These are phyloP conservation scores for Phengaris alcon DNA, from an alignment of 2,888 invertebrate genomes.

Conservation along the genomic window DNA sequence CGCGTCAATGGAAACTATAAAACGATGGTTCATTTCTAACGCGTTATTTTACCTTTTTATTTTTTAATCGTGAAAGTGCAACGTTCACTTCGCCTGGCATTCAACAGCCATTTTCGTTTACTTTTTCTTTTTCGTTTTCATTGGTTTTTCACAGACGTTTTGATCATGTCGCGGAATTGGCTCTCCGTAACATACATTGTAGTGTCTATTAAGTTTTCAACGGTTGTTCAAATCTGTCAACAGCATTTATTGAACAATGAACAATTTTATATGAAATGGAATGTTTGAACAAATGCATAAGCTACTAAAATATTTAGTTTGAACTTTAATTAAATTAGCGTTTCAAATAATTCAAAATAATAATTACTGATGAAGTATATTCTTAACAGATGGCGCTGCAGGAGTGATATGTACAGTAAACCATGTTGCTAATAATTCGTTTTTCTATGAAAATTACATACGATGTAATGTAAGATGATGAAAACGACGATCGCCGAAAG, in stretches of 20 bases:
- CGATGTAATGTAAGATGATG: too few species aligned
- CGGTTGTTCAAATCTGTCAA: constrained; percentile 13
- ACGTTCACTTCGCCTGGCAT: constrained; percentile 72
- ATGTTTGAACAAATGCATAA: constrained; percentile 11
- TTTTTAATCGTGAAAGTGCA: constrained; percentile 76
- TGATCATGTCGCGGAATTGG: constrained; percentile 59
- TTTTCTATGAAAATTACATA: too few species aligned
- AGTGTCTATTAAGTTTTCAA: constrained; percentile 38
- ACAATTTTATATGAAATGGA: not conserved
- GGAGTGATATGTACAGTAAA: constrained; percentile 39
- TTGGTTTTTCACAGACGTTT: constrained; percentile 69
- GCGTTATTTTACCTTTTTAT: constrained; percentile 61
- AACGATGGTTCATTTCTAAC: constrained; percentile 68
- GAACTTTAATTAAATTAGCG: too few species aligned
- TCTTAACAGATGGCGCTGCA: constrained; percentile 68
- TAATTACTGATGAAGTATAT: constrained; percentile 38
- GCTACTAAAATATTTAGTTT: not conserved
- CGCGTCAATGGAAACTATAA: constrained; percentile 58
- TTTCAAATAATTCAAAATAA: not conserved
- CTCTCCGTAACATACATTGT: constrained; percentile 41
- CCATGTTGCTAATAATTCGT: too few species aligned
- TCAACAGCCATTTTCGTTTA: constrained; percentile 69
- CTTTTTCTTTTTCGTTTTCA: constrained; percentile 68
- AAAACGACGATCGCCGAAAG: too few species aligned
- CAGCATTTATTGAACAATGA: not conserved